Percentiles rank a stretch among this genome's conserved stretches.
Conservation (phyloP, 2,888 invertebrate species). For the Rhagophthalmus giganteus region DNA sequence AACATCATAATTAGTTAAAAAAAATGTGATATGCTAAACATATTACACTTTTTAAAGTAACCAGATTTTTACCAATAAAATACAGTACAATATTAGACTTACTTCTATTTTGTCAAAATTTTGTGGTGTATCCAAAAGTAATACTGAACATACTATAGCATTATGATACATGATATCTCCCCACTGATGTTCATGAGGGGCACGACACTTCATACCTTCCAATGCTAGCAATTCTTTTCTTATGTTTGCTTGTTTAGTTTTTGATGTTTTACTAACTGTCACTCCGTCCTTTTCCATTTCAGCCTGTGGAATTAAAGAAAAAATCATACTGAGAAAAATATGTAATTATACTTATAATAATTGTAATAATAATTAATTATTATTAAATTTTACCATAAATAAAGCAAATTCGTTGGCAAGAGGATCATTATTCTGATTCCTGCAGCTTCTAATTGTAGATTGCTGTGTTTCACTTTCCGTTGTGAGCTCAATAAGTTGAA, state of each 20-base stretch:
- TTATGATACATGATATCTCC: conserved; percentile 80
- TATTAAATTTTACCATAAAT: conserved; percentile 65
- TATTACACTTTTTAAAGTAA: too few species aligned
- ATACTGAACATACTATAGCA: conserved; percentile 78
- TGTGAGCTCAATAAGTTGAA: conserved; percentile 70
- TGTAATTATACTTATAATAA: too few species aligned
- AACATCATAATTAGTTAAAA: too few species aligned
- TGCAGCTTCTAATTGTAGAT: conserved; percentile 9
- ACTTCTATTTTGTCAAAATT: conserved; percentile 70
- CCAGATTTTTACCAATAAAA: too few species aligned
- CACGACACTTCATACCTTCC: conserved; percentile 85
- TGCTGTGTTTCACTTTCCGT: conserved; percentile 59
- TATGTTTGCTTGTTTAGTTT: conserved; percentile 30
- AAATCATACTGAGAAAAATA: too few species aligned
- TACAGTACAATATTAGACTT: too few species aligned
- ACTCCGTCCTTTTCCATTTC: conserved; percentile 50
- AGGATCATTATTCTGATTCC: conserved; percentile 42
- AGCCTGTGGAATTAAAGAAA: conserved; percentile 36
- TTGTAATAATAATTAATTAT: too few species aligned
- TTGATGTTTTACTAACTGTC: conserved; percentile 7
- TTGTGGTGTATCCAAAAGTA: conserved; percentile 57
- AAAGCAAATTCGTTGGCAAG: conserved; percentile 66
- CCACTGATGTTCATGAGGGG: conserved; percentile 81
- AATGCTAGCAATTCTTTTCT: conserved; percentile 68
- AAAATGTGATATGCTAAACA: too few species aligned